Base-by-base conservation (phyloP, 1,140 invertebrate genomes). In the Ceratina calcarata region DNA sequence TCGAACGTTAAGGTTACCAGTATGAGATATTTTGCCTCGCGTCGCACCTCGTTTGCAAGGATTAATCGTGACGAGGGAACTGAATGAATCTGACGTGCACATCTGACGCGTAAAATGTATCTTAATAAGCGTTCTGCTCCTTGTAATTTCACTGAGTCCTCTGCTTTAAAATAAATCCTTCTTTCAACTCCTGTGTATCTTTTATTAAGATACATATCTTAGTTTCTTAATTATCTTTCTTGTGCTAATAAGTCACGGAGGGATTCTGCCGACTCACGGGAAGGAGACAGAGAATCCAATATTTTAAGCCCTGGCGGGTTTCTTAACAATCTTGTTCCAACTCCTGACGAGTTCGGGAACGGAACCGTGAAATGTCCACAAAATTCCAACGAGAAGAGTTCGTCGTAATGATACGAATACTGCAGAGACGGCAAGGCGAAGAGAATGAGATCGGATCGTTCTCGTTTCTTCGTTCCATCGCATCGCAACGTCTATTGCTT, bases 41-140 rank as follows among this genome's bases (percentile, higher is more conserved):
- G 27, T 37, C 60, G 55, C 6, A 6, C 12, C 15, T 66, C 83
- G 18, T 71, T 80, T 71, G 64, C 13, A 27, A 67, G 51, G 27
- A 70, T 55, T 72, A 83, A 64, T 83, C 66, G 57, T 60, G 24
- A 69, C 76, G 66, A 32, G 45, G 81, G 57, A 20, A 49, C 32
- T 71, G 76, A 80, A 71, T 51, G 57, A 65, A 37, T 24, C 32
- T 69, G 80, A 74, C 83, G 65, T 7, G 71, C 58, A 55, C 74
- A 78, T 68, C 74, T 78, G 69, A 37, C 58, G 68, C 32, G 57
- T 75, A 66, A 65, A 62, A 15, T 45, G 66, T 71, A 65, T 80
- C 70, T 73, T 53, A 68, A 68, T 73, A 57, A n/a, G n/a, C n/a
- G n/a, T n/a, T n/a, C n/a, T 73, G 78, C 81, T 78, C 71, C 76